A percentile compares a stretch with the other conserved stretches of the same genome.
Evolutionary conservation across 1,140 invertebrate species (phyloP).

Genomic region (Platorchestia sp.): DNA sequence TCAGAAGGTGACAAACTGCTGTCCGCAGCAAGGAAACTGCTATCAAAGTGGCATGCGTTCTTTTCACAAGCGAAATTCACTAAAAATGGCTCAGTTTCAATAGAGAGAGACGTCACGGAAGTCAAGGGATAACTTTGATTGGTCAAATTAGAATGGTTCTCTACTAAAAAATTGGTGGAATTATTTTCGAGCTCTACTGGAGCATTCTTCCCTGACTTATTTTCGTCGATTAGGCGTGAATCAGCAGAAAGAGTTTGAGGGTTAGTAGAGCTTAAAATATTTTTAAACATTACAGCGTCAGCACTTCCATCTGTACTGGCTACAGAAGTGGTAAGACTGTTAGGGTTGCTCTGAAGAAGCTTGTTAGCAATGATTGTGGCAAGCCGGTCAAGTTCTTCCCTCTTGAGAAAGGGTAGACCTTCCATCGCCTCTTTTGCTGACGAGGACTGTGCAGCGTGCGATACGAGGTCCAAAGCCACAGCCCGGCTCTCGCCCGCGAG

Average conservation of each 20-base stretch:
- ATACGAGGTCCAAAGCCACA: background rate
- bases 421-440: slow-evolving; percentile 21
- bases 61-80: background rate
- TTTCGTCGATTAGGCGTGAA: background rate
- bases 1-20: slow-evolving; percentile 10
- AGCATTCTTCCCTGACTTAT: background rate
- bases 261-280: background rate
- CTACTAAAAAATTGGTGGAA: background rate
- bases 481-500: background rate
- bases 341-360: slow-evolving; percentile 10
- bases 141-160: background rate
- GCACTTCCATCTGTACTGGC: slow-evolving; percentile 12
- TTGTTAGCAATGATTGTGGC: slow-evolving; percentile 36
- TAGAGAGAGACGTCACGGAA: background rate
- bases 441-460: background rate
- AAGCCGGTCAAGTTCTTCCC: slow-evolving; percentile 24
- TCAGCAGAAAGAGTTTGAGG: background rate
- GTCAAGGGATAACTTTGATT: background rate
- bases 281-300: background rate
- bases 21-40: background rate
- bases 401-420: slow-evolving; percentile 32
- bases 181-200: background rate
- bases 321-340: slow-evolving; percentile 18
- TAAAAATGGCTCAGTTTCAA: background rate
- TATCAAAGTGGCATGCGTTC: background rate